Conservation (phyloP, 2,888 invertebrate species). For the Malthinus seriepunctatus region DNA sequence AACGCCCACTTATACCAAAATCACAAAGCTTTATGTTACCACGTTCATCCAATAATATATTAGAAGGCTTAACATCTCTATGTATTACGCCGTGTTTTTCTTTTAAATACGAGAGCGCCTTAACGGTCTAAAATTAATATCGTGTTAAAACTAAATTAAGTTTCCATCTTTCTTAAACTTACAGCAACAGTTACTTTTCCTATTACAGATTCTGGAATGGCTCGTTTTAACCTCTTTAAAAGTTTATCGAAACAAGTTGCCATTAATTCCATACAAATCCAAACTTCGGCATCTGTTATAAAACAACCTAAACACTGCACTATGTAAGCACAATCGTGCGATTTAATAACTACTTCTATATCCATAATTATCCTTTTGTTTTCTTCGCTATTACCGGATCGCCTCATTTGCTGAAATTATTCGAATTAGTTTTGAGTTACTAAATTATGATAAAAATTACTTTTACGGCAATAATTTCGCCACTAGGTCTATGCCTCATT, state of each 20-base stretch:
- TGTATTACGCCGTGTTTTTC: slow-evolving; percentile 97
- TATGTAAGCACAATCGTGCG: slow-evolving; percentile 95
- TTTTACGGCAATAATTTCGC: slow-evolving; percentile 91
- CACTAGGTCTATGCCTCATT: slow-evolving; percentile 88
- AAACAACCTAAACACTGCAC: slow-evolving; percentile 98
- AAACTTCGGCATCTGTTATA: slow-evolving; percentile 95
- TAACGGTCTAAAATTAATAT: slow-evolving; percentile 74
- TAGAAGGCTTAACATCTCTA: slow-evolving; percentile 98
- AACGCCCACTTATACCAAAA: slow-evolving; percentile 97
- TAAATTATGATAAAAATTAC: slow-evolving; percentile 53
- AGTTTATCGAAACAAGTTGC: slow-evolving; percentile 98
- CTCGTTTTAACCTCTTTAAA: slow-evolving; percentile 78
- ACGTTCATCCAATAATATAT: slow-evolving; percentile 92
- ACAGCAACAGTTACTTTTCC: slow-evolving; percentile 97
- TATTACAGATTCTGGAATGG: slow-evolving; percentile 95
- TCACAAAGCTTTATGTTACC: slow-evolving; percentile 98
- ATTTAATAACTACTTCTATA: slow-evolving; percentile 96
- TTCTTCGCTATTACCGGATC: slow-evolving; percentile 95
- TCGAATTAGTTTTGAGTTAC: not conserved
- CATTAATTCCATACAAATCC: slow-evolving; percentile 99
- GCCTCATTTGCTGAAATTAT: slow-evolving; percentile 83
- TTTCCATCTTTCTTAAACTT: slow-evolving; percentile 50
- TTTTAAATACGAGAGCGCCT: slow-evolving; percentile 96
- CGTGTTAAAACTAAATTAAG: slow-evolving; percentile 6
- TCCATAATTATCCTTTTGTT: slow-evolving; percentile 99